These are phyloP conservation scores for Nomada fabriciana DNA, from an alignment of 2,888 invertebrate species.

Conservation along the genomic window DNA sequence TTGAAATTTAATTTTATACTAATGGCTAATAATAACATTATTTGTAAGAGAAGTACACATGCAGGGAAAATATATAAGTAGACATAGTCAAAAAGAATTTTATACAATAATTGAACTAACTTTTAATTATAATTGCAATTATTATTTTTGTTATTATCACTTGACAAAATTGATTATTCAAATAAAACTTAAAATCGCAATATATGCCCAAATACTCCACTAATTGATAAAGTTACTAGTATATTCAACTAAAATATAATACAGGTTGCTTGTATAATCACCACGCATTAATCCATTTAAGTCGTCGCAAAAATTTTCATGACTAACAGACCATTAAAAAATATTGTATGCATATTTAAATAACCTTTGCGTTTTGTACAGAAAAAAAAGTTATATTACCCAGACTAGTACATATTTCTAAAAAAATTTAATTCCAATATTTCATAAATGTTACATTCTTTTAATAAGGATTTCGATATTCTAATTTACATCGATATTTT, in stretches of 20 bases:
- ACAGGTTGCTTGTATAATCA: constrained; percentile 62
- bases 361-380: neutral
- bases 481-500: constrained; percentile 66
- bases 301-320: constrained; percentile 62
- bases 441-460: constrained; percentile 57
- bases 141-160: constrained; percentile 31
- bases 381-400: constrained; percentile 1
- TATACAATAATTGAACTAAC: constrained; percentile 64
- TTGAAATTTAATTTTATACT: constrained; percentile 61
- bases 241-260: constrained; percentile 61
- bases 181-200: constrained; percentile 34
- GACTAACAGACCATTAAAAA: constrained; percentile 9
- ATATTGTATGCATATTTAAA: constrained; percentile 19
- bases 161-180: constrained; percentile 41
- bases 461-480: constrained; percentile 54
- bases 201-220: constrained; percentile 43
- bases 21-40: constrained; percentile 55
- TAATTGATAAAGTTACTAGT: constrained; percentile 44
- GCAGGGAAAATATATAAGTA: constrained; percentile 61
- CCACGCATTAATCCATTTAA: constrained; percentile 56
- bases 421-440: constrained; percentile 51
- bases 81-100: constrained; percentile 48
- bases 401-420: neutral
- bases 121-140: constrained; percentile 50
- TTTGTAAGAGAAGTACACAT: constrained; percentile 63